Conservation (phyloP, 2,888 invertebrate genomes). For the Tetramorium bicarinatum region DNA sequence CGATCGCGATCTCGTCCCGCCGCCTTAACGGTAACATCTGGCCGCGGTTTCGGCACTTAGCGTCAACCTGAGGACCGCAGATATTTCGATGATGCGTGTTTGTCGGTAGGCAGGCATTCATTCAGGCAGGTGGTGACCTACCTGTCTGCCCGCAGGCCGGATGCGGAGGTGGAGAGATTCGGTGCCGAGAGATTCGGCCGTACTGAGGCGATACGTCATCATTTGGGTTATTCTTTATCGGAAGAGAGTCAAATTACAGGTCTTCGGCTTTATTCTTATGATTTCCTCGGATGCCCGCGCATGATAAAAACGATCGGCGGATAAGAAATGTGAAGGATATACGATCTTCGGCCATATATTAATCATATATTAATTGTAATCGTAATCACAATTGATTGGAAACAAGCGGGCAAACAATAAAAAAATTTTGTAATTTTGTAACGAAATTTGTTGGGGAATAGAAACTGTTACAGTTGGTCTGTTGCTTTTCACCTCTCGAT, state of each 20-base stretch:
- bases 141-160: conserved; percentile 72
- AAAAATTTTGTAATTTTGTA: background rate
- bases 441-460: background rate
- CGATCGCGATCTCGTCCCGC: conserved; percentile 73
- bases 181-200: conserved; percentile 13
- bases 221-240: conserved; percentile 66
- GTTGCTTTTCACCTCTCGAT: background rate
- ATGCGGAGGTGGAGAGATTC: conserved; percentile 75
- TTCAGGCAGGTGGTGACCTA: conserved; percentile 74
- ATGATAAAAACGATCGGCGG: conserved; percentile 2
- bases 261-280: conserved; percentile 42
- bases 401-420: background rate
- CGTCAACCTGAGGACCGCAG: conserved; percentile 78
- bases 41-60: conserved; percentile 84
- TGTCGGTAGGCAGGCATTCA: conserved; percentile 63
- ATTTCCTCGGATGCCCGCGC: conserved; percentile 12
- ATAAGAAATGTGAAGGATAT: conserved; percentile 6
- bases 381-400: background rate
- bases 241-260: conserved; percentile 55
- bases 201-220: conserved; percentile 59
- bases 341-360: conserved; percentile 14
- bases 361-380: background rate
- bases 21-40: conserved; percentile 80
- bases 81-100: conserved; percentile 66
- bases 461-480: background rate